Conservation (phyloP, 2,113 vertebrate genomes). For the Glaucomys volans region DNA sequence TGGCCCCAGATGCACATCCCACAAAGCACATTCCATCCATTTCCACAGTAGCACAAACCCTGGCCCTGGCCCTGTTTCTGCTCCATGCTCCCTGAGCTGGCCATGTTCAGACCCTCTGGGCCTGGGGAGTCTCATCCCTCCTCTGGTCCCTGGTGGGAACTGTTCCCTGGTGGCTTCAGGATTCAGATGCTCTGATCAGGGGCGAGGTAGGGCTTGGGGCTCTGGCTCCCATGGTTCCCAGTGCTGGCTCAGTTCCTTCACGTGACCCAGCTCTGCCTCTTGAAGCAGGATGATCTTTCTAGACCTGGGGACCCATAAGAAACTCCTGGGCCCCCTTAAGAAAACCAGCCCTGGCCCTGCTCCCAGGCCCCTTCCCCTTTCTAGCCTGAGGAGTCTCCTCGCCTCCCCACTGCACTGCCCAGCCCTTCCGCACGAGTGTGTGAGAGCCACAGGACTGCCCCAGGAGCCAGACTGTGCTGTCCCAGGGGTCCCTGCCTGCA, state of each 20-base stretch:
- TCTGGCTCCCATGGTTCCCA: no score
- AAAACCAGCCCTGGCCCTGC: neutral
- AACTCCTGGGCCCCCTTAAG: neutral
- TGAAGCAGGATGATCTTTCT: neutral
- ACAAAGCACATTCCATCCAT: neutral
- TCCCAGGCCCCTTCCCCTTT: neutral
- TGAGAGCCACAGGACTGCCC: no score
- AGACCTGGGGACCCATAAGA: neutral
- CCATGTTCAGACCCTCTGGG: neutral
- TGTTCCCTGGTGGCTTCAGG: neutral
- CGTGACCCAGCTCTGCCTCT: neutral
- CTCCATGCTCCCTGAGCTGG: no score
- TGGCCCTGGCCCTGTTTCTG: neutral
- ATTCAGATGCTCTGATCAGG: neutral
- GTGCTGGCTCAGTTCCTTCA: neutral
- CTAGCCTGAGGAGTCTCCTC: neutral
- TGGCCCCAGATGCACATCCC: neutral
- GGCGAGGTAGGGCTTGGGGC: neutral
- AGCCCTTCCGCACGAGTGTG: accelerated
- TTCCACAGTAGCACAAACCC: neutral
- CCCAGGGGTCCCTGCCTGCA: neutral
- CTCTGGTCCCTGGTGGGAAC: neutral
- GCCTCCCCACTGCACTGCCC: neutral
- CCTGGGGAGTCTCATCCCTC: neutral
- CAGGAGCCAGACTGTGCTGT: accelerated